Base-by-base conservation (phyloP, 1,140 invertebrate species). In the Panagrolaimus sp. region DNA sequence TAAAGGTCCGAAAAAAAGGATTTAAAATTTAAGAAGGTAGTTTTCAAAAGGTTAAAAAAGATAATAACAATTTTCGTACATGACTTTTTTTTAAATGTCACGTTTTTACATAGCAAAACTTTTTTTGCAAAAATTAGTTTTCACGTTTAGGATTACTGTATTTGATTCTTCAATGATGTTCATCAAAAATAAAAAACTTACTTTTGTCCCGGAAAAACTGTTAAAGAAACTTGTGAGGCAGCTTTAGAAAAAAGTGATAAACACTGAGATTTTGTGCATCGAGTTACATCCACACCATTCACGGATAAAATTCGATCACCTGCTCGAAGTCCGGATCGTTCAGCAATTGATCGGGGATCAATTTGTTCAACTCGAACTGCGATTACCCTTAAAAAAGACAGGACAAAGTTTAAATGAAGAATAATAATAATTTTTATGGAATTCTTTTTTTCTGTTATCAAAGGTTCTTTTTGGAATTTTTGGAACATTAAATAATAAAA, bases 301-400 rank as follows among this genome's bases (percentile, higher is more conserved):
- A 76, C 66, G 2, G 63, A 55, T 10, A 76, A 38, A 67, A 76
- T 76, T 32, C 71, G 44, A 52, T 76, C 74, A 17, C 72, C 74
- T 7, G 67, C 65, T 58, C 69, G 45, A 38, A 76, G 38, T 24
- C 74, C 74, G 43, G 47, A 38, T 6, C 64, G 45, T 26, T 68
- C 48, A 1, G 74, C 73, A 32, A 71, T 43, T 9, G 74, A 76
- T 7, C 63, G 58, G n/a, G 48, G 28, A 24, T 76, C 74, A 1
- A 76, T 68, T 67, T 76, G 73, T 52, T 76, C 74, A 10, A 76
- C 75, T 17, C 73, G 55, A 15, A 76, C 73, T 4, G 67, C 67
- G 15, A 76, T 43, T 7, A 76, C 74, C 52, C 74, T 76, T 28
- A 26, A 76, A 71, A 67, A 7, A 4, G 21, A 65, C 0, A 21